Conservation (phyloP, 2,888 invertebrate species). For the Rhodophaea formosa region DNA sequence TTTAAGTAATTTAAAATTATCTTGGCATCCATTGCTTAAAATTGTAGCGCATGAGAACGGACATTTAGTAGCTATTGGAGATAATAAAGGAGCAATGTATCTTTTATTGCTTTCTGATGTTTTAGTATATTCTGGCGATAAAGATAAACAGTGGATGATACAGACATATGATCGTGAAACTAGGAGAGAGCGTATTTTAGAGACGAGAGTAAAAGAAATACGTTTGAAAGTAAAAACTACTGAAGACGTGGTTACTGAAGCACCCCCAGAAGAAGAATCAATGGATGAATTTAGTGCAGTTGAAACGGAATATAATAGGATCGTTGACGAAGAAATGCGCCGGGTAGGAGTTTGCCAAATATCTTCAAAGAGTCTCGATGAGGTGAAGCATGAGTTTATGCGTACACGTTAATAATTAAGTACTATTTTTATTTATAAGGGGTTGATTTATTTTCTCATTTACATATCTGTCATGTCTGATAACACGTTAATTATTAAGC, state of each 20-base stretch:
- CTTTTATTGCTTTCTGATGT: constrained; percentile 84
- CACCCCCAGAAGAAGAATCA: constrained; percentile 12
- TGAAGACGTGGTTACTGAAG: constrained; percentile 53
- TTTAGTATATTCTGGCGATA: constrained; percentile 82
- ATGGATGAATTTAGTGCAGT: constrained; percentile 28
- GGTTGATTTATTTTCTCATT: background rate
- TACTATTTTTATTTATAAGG: background rate
- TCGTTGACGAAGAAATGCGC: constrained; percentile 47
- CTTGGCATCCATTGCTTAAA: constrained; percentile 73
- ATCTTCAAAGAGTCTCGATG: background rate
- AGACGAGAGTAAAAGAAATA: constrained; percentile 90
- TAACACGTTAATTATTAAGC: constrained; percentile 24
- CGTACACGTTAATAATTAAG: constrained; percentile 26
- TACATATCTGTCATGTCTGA: too few species aligned
- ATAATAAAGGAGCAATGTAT: constrained; percentile 83
- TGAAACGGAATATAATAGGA: constrained; percentile 68
- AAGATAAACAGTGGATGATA: constrained; percentile 84
- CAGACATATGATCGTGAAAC: constrained; percentile 92
- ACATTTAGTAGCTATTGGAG: constrained; percentile 82
- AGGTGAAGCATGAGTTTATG: constrained; percentile 9
- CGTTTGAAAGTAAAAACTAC: constrained; percentile 75
- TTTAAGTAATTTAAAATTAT: constrained; percentile 82
- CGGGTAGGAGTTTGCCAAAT: constrained; percentile 24
- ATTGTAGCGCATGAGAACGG: constrained; percentile 84
- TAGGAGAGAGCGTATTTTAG: constrained; percentile 92